Percentiles rank a stretch among this genome's conserved stretches.
These are phyloP conservation scores for Hippoglossus stenolepis DNA, from an alignment of 2,113 vertebrate species.

Conservation along the genomic window DNA sequence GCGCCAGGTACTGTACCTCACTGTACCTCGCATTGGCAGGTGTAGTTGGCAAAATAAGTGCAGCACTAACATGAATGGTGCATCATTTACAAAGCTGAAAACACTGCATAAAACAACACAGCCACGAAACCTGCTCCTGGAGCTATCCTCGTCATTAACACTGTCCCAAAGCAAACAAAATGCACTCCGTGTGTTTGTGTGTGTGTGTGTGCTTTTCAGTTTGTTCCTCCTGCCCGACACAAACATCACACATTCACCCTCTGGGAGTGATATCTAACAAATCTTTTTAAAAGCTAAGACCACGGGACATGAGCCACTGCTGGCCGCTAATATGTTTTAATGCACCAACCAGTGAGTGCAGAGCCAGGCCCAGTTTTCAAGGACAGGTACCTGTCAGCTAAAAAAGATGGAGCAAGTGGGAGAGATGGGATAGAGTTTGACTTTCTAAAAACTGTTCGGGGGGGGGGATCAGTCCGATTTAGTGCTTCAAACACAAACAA, in stretches of 20 bases:
- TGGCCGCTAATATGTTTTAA: constrained; percentile 58
- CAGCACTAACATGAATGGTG: background rate
- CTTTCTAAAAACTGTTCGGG: background rate
- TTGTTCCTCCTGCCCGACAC: background rate
- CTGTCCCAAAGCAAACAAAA: constrained; percentile 31
- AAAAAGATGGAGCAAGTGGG: background rate
- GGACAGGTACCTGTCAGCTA: constrained; percentile 58
- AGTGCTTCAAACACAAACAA: background rate
- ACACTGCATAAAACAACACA: constrained; percentile 4
- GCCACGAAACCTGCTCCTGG: constrained; percentile 2
- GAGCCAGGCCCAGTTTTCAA: constrained; percentile 59
- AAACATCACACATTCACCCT: constrained; percentile 12
- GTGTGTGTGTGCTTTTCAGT: background rate
- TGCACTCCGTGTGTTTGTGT: background rate
- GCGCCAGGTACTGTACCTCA: background rate
- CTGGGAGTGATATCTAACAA: constrained; percentile 70
- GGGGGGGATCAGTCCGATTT: background rate
- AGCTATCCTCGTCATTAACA: constrained; percentile 19
- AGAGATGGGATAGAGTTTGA: background rate
- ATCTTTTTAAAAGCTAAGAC: constrained; percentile 68
- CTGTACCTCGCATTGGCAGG: background rate
- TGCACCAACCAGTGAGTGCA: constrained; percentile 65
- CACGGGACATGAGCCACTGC: constrained; percentile 57
- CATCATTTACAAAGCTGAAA: constrained; percentile 3
- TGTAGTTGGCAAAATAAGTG: background rate